Evolutionary conservation across 1,140 invertebrate genomes (phyloP).

Genomic region (Chironomus tepperi): DNA sequence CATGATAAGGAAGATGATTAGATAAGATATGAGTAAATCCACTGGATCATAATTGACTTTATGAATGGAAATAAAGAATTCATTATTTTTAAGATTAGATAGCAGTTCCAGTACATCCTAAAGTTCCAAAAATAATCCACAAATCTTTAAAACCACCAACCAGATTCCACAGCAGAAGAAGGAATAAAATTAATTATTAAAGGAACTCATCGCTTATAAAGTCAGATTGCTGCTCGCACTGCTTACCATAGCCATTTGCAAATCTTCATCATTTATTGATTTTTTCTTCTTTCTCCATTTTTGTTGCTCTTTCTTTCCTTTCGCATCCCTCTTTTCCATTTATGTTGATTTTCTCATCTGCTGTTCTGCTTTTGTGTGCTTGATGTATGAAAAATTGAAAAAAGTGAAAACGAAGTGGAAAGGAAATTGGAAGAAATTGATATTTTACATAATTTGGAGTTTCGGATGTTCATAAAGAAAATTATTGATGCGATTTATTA

Average conservation of each 20-base stretch:
- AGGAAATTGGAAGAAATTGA: too few species aligned
- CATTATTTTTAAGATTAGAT: too few species aligned
- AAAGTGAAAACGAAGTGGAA: background rate
- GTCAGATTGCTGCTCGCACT: background rate
- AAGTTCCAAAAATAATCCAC: background rate
- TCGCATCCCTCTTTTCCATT: background rate
- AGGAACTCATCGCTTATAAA: background rate
- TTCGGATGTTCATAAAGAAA: too few species aligned
- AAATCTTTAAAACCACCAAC: background rate
- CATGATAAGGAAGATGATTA: background rate
- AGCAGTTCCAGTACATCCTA: too few species aligned
- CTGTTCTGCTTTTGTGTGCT: too few species aligned
- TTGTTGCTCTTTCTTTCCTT: background rate
- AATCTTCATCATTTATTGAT: background rate
- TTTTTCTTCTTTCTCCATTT: background rate
- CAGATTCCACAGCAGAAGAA: background rate
- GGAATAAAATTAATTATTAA: background rate
- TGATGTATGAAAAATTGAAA: background rate
- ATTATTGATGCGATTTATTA: too few species aligned
- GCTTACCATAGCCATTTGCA: background rate
- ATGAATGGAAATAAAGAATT: too few species aligned
- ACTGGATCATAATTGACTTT: background rate
- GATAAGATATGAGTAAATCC: background rate
- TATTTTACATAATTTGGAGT: too few species aligned
- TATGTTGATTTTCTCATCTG: background rate